Base-by-base conservation (phyloP, 1,140 invertebrate species). In the Heliothis virescens region DNA sequence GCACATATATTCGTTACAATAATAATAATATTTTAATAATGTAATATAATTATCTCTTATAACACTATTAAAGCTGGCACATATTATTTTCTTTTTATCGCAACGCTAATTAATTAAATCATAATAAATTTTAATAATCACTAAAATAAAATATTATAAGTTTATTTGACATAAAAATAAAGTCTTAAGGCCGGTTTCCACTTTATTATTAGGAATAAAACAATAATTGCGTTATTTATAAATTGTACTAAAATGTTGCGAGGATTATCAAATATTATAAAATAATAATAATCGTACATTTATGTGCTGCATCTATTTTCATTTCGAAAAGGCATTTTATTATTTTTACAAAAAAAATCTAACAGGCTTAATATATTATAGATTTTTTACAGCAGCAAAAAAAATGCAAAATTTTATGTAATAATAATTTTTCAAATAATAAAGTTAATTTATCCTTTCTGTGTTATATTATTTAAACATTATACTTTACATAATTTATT, bases 1-100 rank as follows among this genome's bases (percentile, higher is more conserved):
- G 91, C 91, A 92, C 91, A 93, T 93, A 90, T 93, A 92, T 85
- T 93, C 82, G 79, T 89, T 90, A 91, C 88, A 92, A 91, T 89
- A 88, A 91, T 91, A 88, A 86, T 81, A 86, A 87, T 89, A 69
- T 71, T 76, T 76, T 52, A 84, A 59, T 74, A 76, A 82, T 84
- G 69, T 82, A 86, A 87, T 88, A 86, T 86, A 89, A 88, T 86
- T 90, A 88, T 91, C 79, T 89, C 90, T 92, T 91, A 91, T 47
- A 75, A 83, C 47, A 82, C 91, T 93, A 93, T 93, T 93, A 93
- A 93, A 93, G 91, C 91, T 93, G 90, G 86, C 88, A 89, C 88
- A 90, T 87, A 90, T 90, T 92, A 84, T 84, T 82, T 89, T 85
- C 83, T 90, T 92, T 41, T 90, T 76, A 87, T 85, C 87, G 89